Evolutionary conservation across 1,140 invertebrate species (phyloP), one percentile per base, ranked within the genome.

Genomic region (Acromyrmex echinatior): DNA sequence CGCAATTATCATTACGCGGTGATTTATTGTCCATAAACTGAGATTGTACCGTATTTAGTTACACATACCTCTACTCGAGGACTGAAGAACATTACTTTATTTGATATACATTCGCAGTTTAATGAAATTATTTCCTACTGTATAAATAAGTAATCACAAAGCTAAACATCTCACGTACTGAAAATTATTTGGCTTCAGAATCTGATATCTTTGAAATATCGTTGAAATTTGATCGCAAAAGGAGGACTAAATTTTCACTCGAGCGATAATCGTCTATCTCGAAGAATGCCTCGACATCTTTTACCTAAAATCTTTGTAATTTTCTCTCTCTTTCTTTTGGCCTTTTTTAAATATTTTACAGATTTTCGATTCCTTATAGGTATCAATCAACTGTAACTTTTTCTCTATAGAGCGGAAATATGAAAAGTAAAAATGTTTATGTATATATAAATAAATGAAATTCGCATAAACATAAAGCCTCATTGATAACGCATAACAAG

Each of bases 181-280:
- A 84, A 63, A 81, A 66, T 88, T 63, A 78, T 91, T 90, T 79
- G 62, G 87, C 82, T 53, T 56, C 62, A 63, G 73, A 87, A 87
- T 85, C 87, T 60, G 63, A 49, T 10, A 25, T 70, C 87, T 25
- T 60, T 65, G 88, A 89, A 93, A 93, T 90, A 91, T 91, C 81
- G 85, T 91, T 92, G 93, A 95, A 94, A 93, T 93, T 92, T 91
- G 91, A 92, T 92, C 89, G 87, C 90, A 86, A 92, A 92, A 90
- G 91, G 51, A 80, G 74, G 51, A 63, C 88, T 88, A 31, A 62
- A 92, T 92, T 94, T 94, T 92, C 91, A 91, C 92, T 93, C 90
- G 78, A 93, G 89, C 90, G 93, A 94, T 92, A 87, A 92, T 92
- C 90, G 88, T 89, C 87, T 7, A 25, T 93, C 66, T 79, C 62